phyloP scores from a whole-genome alignment of 23 tunicate species.

The Diplosoma virens region DNA sequence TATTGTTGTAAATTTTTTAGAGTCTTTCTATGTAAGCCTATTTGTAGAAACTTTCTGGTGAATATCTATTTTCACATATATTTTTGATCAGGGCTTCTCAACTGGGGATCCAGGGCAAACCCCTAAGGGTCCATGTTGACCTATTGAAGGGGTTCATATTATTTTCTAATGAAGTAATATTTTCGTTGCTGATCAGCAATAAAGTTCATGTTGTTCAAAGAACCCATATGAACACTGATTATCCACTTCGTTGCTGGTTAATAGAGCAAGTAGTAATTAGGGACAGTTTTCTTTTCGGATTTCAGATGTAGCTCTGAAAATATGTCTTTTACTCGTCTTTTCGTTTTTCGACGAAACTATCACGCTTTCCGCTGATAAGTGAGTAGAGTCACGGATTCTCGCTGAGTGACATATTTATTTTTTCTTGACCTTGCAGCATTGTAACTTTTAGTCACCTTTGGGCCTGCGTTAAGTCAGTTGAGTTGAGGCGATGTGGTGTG shows the following conservation, averaged over 20 bases:
- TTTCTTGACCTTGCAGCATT: not conserved
- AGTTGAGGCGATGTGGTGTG: not conserved
- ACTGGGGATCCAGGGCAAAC: too few species aligned
- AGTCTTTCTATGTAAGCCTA: too few species aligned
- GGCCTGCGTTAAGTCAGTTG: not conserved
- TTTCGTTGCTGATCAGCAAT: not conserved
- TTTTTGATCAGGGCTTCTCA: too few species aligned
- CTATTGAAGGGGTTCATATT: not conserved
- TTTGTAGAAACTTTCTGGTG: too few species aligned
- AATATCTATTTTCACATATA: too few species aligned
- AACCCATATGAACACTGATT: not conserved
- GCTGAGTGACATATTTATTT: not conserved
- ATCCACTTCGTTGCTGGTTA: constrained; percentile 7
- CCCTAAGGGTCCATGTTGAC: too few species aligned
- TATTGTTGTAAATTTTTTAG: too few species aligned
- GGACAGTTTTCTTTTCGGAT: not conserved
- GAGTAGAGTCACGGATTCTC: too few species aligned
- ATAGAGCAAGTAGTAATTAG: not conserved
- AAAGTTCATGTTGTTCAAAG: not conserved
- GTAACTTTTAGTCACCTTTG: not conserved
- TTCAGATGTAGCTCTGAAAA: too few species aligned
- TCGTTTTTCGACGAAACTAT: not conserved
- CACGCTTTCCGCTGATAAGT: too few species aligned
- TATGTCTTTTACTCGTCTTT: not conserved
- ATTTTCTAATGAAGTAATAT: constrained; percentile 4